Evolutionary conservation across 2,888 invertebrate genomes (phyloP).

Genomic region (Parthenolecanium corni): DNA sequence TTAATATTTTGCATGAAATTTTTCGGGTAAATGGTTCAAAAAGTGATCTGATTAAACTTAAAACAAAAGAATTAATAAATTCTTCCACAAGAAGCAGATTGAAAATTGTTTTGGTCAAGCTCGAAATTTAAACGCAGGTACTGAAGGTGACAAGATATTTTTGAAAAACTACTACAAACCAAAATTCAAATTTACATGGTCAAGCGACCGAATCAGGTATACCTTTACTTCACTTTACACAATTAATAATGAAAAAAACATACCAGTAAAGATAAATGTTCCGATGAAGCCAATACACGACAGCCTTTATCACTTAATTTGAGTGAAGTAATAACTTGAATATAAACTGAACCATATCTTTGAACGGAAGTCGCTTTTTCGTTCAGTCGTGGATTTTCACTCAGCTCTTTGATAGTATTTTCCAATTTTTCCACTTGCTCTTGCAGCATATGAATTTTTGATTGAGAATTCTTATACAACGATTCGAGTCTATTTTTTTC

Average conservation of each 20-base stretch:
- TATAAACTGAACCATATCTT: neutral
- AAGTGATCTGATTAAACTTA: no score
- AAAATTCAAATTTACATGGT: no score
- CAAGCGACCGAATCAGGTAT: no score
- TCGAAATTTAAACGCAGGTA: no score
- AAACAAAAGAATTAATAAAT: no score
- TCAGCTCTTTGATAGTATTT: neutral
- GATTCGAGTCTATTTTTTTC: conserved; percentile 30
- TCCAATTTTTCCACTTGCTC: conserved; percentile 10
- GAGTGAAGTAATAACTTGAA: conserved; percentile 38
- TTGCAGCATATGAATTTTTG: conserved; percentile 4
- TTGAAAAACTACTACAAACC: no score
- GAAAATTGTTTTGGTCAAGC: no score
- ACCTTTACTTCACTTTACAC: no score
- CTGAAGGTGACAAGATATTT: no score
- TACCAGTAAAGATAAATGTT: conserved; percentile 48
- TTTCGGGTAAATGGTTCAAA: no score
- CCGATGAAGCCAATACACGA: conserved; percentile 63
- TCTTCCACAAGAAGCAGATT: no score
- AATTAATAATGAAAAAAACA: conserved; percentile 7
- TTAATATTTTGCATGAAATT: no score
- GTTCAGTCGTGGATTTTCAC: neutral
- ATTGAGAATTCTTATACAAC: conserved; percentile 49
- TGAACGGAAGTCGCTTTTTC: neutral
- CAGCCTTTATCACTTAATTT: conserved; percentile 60